A percentile compares a stretch with the other conserved stretches of the same genome.
These are phyloP conservation scores for Crypturellus tataupa DNA, from an alignment of 2,797 vertebrate species.

Conservation along the genomic window DNA sequence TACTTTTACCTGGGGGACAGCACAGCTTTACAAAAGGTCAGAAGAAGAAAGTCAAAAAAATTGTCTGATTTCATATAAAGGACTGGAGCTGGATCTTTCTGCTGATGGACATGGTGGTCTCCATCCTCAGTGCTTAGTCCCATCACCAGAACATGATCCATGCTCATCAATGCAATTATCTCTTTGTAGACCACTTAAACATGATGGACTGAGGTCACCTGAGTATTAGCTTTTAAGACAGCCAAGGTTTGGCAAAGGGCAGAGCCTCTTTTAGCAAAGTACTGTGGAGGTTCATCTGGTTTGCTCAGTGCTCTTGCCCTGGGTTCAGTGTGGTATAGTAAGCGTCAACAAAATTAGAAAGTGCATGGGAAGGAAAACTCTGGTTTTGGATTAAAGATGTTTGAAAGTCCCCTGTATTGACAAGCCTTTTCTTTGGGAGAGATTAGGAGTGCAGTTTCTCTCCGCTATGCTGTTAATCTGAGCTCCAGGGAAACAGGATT, in stretches of 20 bases:
- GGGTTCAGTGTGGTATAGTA: not conserved
- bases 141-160: not conserved
- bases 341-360: conserved; percentile 2
- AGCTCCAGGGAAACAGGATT: conserved; percentile 76
- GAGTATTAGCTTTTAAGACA: not conserved
- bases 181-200: not conserved
- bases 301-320: not conserved
- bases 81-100: not conserved
- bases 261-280: not conserved
- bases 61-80: not conserved
- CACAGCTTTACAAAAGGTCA: not conserved
- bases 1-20: not conserved
- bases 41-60: not conserved
- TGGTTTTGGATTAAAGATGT: conserved; percentile 55
- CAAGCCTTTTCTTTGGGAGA: conserved; percentile 42
- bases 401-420: conserved; percentile 53
- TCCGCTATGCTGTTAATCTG: conserved; percentile 55
- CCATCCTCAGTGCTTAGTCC: not conserved
- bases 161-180: not conserved
- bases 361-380: conserved; percentile 28
- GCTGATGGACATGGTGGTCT: not conserved
- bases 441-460: conserved; percentile 34
- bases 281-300: not conserved
- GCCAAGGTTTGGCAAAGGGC: not conserved
- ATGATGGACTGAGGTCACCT: not conserved